Evolutionary conservation across 2,797 vertebrate genomes (phyloP), one percentile per base, ranked within the genome.

Genomic region (Cyprinodon diabolis): DNA sequence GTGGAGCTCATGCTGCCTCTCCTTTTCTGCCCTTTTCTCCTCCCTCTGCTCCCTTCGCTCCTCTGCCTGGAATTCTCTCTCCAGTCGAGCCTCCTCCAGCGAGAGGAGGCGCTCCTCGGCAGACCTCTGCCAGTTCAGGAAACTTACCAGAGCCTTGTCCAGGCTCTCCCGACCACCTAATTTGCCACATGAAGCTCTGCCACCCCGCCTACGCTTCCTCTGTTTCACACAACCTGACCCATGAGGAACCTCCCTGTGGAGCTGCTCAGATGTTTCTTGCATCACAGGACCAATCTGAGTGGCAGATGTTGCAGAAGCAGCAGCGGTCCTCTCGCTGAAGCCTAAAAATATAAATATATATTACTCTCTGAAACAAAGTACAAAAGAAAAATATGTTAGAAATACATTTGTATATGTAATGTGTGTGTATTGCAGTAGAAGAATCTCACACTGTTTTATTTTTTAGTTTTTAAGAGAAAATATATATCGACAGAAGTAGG

Each of bases 31-130:
- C 55, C 96, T 91, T 17, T 90, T 93, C 80, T 93, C 96, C 83
- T 98, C 97, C 82, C 94, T 85, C 10, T 94, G 94, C 74, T 96
- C 92, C 65, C 96, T 90, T 0, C 95, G 92, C 84, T 97, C 95
- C 85, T 97, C 96, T 0, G 90, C 93, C 0, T 92, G 93, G 71
- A 92, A 71, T 78, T 96, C 95, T 10, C 95, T 92, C 83, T 96
- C 95, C 67, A 95, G 87, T 0, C 94, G 90, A 0, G 93, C 91
- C 69, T 96, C 95, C 72, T 94, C 95, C 93, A 97, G 75, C 51
- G 95, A 94, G 62, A 95, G 66, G 1, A 98, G 93, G 4, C 96
- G 94, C 72, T 97, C 96, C 85, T 95, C 85, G 8, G 89, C 94
- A n/a, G 86, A 93, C 81, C 77, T 93, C 81, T 69, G 94, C 91